A percentile compares a stretch with the other conserved stretches of the same genome.
Conservation (phyloP, 2,113 vertebrate genomes). For the Gymnogyps californianus region DNA sequence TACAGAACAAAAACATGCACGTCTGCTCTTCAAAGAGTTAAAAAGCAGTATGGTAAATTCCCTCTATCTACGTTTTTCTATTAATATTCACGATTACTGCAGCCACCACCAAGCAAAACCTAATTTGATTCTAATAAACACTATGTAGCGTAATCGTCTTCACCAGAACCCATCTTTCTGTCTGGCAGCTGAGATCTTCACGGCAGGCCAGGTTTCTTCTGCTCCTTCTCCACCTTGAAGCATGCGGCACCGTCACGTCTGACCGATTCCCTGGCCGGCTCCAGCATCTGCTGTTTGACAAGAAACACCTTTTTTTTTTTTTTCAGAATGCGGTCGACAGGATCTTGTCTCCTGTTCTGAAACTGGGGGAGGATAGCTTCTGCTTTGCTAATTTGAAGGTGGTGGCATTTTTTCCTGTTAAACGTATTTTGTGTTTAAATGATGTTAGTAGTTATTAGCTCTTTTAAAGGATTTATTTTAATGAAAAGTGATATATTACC, state of each 20-base stretch:
- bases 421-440: fast-evolving
- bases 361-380: fast-evolving
- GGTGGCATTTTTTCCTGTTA: neutral
- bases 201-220: neutral
- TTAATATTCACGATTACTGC: neutral
- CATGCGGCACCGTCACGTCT: neutral
- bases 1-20: neutral
- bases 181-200: too few species aligned
- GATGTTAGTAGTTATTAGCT: fast-evolving
- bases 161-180: too few species aligned
- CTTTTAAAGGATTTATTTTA: neutral
- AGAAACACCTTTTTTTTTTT: neutral
- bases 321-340: fast-evolving
- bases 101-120: neutral
- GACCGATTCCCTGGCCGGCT: neutral
- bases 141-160: fast-evolving
- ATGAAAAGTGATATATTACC: fast-evolving
- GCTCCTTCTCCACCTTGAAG: neutral
- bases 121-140: neutral
- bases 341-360: neutral
- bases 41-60: neutral
- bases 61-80: fast-evolving
- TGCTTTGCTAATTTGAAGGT: too few species aligned
- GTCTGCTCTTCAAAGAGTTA: neutral
- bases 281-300: neutral